phyloP scores from a whole-genome alignment of 2,113 vertebrate species.

The Cinclus mexicanus region DNA sequence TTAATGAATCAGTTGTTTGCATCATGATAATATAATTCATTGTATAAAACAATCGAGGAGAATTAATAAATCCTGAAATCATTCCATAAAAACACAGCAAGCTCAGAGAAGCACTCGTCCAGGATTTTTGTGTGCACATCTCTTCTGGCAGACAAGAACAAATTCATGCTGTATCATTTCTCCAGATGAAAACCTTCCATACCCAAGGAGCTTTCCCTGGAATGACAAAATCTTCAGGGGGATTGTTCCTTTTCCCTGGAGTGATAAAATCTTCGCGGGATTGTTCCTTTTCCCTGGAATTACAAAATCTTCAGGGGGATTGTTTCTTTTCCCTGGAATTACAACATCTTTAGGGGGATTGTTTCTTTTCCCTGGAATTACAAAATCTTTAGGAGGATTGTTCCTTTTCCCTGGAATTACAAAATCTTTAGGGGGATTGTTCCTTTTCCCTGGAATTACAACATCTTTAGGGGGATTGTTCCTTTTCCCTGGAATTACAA shows the following conservation, averaged over 20 bases:
- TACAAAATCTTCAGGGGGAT: background rate
- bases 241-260: no score
- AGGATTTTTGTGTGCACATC: background rate
- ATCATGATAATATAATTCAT: rapidly evolving
- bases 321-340: background rate
- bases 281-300: background rate
- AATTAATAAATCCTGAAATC: background rate
- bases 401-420: background rate
- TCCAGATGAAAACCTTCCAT: background rate
- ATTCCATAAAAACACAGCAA: background rate
- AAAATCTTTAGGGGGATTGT: no score
- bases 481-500: background rate
- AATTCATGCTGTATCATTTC: background rate
- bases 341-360: no score
- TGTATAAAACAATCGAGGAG: background rate
- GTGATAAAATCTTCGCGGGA: background rate
- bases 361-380: background rate
- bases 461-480: background rate
- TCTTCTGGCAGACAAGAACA: background rate
- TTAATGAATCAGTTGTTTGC: background rate
- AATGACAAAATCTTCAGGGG: no score
- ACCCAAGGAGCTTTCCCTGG: background rate
- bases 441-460: background rate
- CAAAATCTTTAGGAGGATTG: background rate
- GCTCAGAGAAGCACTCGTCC: background rate